Conservation (phyloP, 2,797 vertebrate species). For the Tarsius wallacei region DNA sequence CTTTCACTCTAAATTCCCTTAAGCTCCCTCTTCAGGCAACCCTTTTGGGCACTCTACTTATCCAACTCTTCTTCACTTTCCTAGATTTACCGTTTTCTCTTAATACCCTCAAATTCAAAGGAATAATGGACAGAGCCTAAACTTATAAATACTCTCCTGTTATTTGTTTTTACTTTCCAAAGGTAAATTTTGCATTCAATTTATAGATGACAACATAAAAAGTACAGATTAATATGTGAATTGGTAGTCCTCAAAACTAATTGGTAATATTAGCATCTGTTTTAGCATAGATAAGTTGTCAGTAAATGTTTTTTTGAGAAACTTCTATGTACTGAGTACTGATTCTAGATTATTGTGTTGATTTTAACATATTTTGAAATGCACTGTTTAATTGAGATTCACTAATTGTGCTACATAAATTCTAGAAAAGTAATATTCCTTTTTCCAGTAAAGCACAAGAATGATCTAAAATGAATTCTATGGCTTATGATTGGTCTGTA, state of each 20-base stretch:
- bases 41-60: not conserved
- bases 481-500: not conserved
- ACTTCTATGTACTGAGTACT: not conserved
- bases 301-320: constrained; percentile 25
- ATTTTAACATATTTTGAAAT: constrained; percentile 43
- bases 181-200: not conserved
- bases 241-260: not conserved
- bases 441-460: not conserved
- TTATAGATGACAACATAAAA: not conserved
- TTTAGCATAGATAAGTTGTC: not conserved
- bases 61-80: not conserved
- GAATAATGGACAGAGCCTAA: not conserved
- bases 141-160: not conserved
- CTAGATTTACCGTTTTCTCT: not conserved
- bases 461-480: not conserved
- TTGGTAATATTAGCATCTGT: not conserved
- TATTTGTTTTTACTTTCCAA: not conserved
- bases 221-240: not conserved
- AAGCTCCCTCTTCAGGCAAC: not conserved
- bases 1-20: not conserved
- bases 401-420: not conserved
- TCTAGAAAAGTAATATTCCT: not conserved
- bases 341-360: not conserved
- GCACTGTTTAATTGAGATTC: not conserved
- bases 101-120: not conserved